Base-by-base conservation (phyloP, 2,113 vertebrate species). In the zebrafish (Danio rerio) region DNA sequence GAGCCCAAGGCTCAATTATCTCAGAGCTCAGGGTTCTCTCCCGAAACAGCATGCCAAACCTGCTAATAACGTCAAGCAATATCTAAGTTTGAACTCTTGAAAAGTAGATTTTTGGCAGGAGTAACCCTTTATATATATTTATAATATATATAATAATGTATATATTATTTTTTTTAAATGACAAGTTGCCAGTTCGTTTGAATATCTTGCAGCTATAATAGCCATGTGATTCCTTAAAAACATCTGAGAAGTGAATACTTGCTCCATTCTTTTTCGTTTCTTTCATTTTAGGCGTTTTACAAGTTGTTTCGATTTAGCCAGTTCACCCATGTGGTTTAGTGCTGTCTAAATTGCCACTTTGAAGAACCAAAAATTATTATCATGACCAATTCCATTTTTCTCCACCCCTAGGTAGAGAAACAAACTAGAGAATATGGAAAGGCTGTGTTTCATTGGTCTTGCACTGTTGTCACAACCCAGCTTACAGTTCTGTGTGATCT, bases 301-400 rank as follows among this genome's bases (percentile, higher is more conserved):
- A 74, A 82, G 45, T 80, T 80, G 59, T 84, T 84, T 84, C 73
- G 76, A 84, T 79, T 83, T 77, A 79, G 50, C 15, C 42, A 53
- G 58, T 31, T 21, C 56, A 61, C 56, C 40, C 79, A 72, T 76
- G 20, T 77, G 18, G 66, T 66, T 77, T 78, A 49, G n/a, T 69
- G 42, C 40, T 52, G 31, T 70, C 79, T 70, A 78, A 77, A 81
- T 61, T 47, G 12, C 20, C 62, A 78, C 61, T 78, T 82, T 84
- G 63, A 70, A 50, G 58, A 61, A 12, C 7, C 0, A 72, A 72
- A 69, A 70, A 49, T 52, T 71, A 47, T 74, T 8, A 59, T 58
- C 20, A 13, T 78, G 65, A 11, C 58, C 58, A 53, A 78, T 78
- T 21, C 8, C 58, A 82, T 71, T 56, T 8, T 66, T 40, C 49